Evolutionary conservation across 2,888 invertebrate species (phyloP).

Genomic region (Tachina lurida): DNA sequence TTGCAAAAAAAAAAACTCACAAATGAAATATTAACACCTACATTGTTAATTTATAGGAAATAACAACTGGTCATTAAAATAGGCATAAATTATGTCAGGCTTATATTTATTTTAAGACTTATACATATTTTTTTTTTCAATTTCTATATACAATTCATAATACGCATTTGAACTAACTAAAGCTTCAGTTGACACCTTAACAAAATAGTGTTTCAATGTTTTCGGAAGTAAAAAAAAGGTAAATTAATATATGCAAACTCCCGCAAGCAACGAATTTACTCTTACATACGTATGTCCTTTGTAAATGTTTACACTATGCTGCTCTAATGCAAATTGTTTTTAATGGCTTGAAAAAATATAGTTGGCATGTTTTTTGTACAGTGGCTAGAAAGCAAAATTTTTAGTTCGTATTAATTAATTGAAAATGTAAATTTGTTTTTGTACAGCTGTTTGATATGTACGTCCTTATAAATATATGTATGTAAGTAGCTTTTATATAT

Average conservation of each 20-base stretch:
- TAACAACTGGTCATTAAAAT: slow-evolving; percentile 54
- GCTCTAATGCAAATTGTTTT: too few relatives aligned
- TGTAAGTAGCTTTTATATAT: too few relatives aligned
- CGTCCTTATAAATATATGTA: too few relatives aligned
- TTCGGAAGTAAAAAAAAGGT: not conserved
- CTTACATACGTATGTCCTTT: not conserved
- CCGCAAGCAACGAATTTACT: not conserved
- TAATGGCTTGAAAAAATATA: too few relatives aligned
- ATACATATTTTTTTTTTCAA: slow-evolving; percentile 21
- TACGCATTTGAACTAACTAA: not conserved
- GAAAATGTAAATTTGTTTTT: too few relatives aligned
- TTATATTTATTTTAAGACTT: not conserved
- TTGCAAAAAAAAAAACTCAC: not conserved
- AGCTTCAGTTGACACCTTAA: slow-evolving; percentile 12
- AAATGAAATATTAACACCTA: slow-evolving; percentile 44
- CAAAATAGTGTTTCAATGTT: slow-evolving; percentile 26
- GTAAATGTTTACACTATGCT: too few relatives aligned
- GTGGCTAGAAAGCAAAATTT: too few relatives aligned
- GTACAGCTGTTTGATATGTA: too few relatives aligned
- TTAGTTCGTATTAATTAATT: too few relatives aligned
- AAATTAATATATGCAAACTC: not conserved
- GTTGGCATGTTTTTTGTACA: too few relatives aligned
- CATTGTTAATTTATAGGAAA: slow-evolving; percentile 34
- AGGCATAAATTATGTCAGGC: slow-evolving; percentile 17
- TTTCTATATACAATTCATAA: not conserved